phyloP scores from a whole-genome alignment of 2,113 vertebrate species.

The Geococcyx californianus region DNA sequence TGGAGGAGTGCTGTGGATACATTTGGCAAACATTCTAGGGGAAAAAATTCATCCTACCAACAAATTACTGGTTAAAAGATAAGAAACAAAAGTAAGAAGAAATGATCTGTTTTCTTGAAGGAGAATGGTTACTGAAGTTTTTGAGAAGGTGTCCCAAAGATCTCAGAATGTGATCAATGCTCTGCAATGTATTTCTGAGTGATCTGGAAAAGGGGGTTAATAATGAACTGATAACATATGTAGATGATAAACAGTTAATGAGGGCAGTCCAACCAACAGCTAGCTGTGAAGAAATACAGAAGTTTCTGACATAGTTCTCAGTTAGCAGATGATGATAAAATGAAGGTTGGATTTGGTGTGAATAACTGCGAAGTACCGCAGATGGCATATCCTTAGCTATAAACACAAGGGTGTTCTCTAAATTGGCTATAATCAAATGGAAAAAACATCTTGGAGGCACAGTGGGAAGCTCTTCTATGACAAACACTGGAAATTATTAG shows the following conservation, averaged over 20 bases:
- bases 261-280: neutral
- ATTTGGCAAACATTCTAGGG: neutral
- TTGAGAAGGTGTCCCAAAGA: neutral
- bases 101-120: neutral
- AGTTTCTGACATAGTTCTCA: constrained; percentile 1
- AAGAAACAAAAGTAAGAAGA: neutral
- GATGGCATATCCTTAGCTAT: neutral
- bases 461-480: neutral
- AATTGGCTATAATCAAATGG: constrained; percentile 10
- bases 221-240: neutral
- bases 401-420: neutral
- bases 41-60: neutral
- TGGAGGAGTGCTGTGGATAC: neutral
- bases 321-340: neutral
- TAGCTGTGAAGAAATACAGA: constrained; percentile 3
- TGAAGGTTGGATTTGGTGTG: neutral
- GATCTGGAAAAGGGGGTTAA: neutral
- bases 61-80: neutral
- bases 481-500: neutral
- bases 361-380: constrained; percentile 16
- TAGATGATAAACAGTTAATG: neutral
- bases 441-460: neutral
- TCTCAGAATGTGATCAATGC: neutral
- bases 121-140: neutral
- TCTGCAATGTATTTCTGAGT: neutral